phyloP scores from a whole-genome alignment of 1,140 invertebrate species.

The Sweltsa coloradensis region DNA sequence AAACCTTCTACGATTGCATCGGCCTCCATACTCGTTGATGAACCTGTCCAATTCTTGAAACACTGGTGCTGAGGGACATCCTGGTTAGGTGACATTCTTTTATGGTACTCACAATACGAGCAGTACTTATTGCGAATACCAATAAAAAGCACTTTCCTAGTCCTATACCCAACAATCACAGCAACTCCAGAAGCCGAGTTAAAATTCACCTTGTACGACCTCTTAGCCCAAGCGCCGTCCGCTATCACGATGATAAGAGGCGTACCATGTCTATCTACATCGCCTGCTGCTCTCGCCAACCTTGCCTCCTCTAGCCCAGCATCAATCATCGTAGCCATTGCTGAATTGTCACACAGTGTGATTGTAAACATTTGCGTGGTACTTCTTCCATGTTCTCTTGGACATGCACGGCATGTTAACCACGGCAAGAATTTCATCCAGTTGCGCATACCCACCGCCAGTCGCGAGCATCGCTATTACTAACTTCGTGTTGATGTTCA shows the following conservation, averaged over 20 bases:
- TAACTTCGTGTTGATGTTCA: background rate
- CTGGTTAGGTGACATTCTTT: no score
- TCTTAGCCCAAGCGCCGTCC: slow-evolving; percentile 25
- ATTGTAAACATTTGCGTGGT: slow-evolving; percentile 1
- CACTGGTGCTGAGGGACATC: no score
- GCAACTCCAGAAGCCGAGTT: slow-evolving; percentile 24
- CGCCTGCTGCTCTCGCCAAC: slow-evolving; percentile 2
- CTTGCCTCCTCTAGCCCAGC: slow-evolving; percentile 5
- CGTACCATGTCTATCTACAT: slow-evolving; percentile 24
- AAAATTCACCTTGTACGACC: slow-evolving; percentile 23
- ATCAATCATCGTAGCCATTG: background rate
- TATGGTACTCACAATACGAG: no score
- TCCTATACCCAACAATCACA: no score
- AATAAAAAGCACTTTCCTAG: no score
- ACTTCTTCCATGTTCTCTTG: slow-evolving; percentile 6
- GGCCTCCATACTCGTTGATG: no score
- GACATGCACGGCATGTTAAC: slow-evolving; percentile 6
- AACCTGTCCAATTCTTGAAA: no score
- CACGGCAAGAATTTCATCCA: slow-evolving; percentile 4
- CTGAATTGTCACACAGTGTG: background rate
- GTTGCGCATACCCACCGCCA: background rate
- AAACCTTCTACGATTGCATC: no score
- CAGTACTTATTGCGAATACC: no score
- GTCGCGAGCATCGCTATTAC: background rate
- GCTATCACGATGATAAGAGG: slow-evolving; percentile 25